Evolutionary conservation across 37 sponge, comb jelly and placozoan genomes (phyloP).

Genomic region (Hexactinellida sp.): DNA sequence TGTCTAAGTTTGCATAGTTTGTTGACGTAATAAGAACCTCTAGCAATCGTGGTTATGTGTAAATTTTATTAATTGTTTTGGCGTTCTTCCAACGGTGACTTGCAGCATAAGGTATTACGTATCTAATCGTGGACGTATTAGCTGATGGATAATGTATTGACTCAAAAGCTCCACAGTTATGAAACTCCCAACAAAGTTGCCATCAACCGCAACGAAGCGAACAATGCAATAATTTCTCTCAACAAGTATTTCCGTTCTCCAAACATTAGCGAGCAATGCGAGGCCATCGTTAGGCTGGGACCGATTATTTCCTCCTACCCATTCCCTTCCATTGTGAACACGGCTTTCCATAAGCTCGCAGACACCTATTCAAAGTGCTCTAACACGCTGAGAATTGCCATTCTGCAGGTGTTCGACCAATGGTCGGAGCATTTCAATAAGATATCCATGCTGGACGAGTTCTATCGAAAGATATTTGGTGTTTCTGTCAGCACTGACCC

Average conservation of each 20-base stretch:
- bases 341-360: constrained; percentile 73
- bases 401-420: constrained; percentile 57
- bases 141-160: background rate
- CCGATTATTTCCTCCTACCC: constrained; percentile 60
- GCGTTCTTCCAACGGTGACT: no score
- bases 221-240: background rate
- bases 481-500: constrained; percentile 87
- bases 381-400: constrained; percentile 58
- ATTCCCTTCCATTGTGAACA: constrained; percentile 69
- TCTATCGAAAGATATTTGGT: constrained; percentile 46
- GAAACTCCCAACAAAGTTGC: background rate
- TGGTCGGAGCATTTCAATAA: constrained; percentile 56
- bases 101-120: no score
- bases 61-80: no score
- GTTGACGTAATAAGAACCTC: no score
- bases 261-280: constrained; percentile 73
- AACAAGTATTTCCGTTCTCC: constrained; percentile 54
- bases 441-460: constrained; percentile 65
- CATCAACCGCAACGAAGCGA: background rate
- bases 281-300: constrained; percentile 71
- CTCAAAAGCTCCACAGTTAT: constrained; percentile 3
- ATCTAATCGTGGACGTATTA: no score
- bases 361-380: constrained; percentile 39
- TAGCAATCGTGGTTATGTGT: no score
- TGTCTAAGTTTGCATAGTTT: no score